Base-by-base conservation (phyloP, 2,888 invertebrate genomes). In the Orthosia gracilis region DNA sequence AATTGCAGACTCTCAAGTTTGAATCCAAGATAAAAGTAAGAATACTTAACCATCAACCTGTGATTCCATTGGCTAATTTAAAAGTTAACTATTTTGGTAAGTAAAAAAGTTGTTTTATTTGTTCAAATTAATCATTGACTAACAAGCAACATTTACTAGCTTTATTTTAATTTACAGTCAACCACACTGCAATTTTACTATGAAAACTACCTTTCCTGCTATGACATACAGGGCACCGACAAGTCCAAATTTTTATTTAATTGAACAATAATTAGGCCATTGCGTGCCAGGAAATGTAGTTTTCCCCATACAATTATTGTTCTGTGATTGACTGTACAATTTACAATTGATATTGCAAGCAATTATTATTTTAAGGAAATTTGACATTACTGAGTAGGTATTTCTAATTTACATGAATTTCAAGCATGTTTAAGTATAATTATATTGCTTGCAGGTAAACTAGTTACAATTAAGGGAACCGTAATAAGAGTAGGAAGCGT, bases 391-490 rank as follows among this genome's bases (percentile, higher is more conserved):
- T 5, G 21, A 18, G 18, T 21, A 31, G 49, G 23, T 49, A 17
- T 57, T n/a, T n/a, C n/a, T n/a, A 31, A 23, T 63, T 7, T 69
- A 26, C 61, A 11, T 62, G 18, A 69, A 69, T 23, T 7, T 49
- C 12, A 45, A 26, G 15, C 15, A n/a, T 45, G 9, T 49, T 23
- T 71, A 15, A 70, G 0, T 45, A 4, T 52, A n/a, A 85, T 52
- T 40, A 31, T 61, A 52, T 72, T 65, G 74, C 67, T 91, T 93
- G 76, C 88, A 97, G 98, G 97, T 9, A 98, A 98, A 93, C 91
- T 99, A 82, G 97, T 98, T 40, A 97, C 98, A 45, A 97, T 99
- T 4, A 97, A 98, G 90, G 99, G 99, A 0, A 98, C 98, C 58
- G 98, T 99, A 0, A 98, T 98, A 77, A 97, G 98, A 91, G 98